A percentile compares a stretch with the other conserved stretches of the same genome.
These are phyloP conservation scores for Dinocampus coccinellae DNA, from an alignment of 2,888 invertebrate species.

Conservation along the genomic window DNA sequence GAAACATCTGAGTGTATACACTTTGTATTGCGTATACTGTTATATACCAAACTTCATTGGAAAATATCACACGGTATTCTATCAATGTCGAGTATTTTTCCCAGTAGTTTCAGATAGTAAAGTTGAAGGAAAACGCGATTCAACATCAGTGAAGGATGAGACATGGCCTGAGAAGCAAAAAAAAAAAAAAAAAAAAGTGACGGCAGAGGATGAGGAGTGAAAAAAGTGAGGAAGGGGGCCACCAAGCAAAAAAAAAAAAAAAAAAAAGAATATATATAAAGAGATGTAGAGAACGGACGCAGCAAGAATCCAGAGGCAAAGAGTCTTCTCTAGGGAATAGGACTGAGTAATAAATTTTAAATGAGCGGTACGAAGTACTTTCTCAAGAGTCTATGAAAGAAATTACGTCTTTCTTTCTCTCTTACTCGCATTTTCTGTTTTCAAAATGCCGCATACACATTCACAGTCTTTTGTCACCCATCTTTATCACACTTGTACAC, in stretches of 20 bases:
- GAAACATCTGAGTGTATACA: neutral
- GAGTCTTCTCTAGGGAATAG: slow-evolving; percentile 38
- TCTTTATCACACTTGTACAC: neutral
- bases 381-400: slow-evolving; percentile 17
- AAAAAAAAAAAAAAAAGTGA: neutral
- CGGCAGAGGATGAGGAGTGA: slow-evolving; percentile 23
- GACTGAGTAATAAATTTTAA: slow-evolving; percentile 35
- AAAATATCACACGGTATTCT: slow-evolving; percentile 22
- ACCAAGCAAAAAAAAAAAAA: neutral
- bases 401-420: slow-evolving; percentile 7
- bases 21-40: neutral
- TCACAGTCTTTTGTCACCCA: neutral
- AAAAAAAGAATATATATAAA: too few relatives aligned
- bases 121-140: neutral
- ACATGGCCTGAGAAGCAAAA: neutral
- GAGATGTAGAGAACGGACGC: slow-evolving; percentile 24
- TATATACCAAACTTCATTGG: neutral
- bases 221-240: slow-evolving; percentile 25
- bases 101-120: slow-evolving; percentile 26
- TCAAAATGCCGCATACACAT: neutral
- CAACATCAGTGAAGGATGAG: neutral
- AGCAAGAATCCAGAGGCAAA: slow-evolving; percentile 24
- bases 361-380: slow-evolving; percentile 22
- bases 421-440: neutral
- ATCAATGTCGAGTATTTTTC: slow-evolving; percentile 12